Percentiles rank a stretch among this genome's conserved stretches.
Evolutionary conservation across 2,797 vertebrate species (phyloP).

Genomic region (Tympanoctomys barrerae): DNA sequence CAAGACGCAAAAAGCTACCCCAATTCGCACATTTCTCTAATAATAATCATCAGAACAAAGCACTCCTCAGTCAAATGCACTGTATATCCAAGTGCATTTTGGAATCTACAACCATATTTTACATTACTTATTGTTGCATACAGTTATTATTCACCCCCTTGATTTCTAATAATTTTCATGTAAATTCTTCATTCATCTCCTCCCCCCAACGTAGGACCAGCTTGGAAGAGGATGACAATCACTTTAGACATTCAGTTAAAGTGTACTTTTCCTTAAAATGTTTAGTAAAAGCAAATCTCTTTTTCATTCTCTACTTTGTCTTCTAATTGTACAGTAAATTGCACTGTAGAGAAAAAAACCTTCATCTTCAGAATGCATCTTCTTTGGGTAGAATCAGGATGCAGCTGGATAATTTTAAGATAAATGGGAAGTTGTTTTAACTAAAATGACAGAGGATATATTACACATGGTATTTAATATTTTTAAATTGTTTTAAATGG

Average conservation of each 20-base stretch:
- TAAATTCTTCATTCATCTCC: constrained; percentile 97
- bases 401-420: constrained; percentile 89
- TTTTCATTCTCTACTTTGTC: constrained; percentile 90
- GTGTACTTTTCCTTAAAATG: constrained; percentile 90
- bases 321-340: constrained; percentile 93
- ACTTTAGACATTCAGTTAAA: constrained; percentile 96
- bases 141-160: constrained; percentile 91
- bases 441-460: constrained; percentile 89
- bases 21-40: constrained; percentile 91
- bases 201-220: constrained; percentile 91
- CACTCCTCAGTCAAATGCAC: constrained; percentile 98
- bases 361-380: constrained; percentile 86
- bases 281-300: constrained; percentile 91
- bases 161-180: constrained; percentile 95
- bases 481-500: constrained; percentile 85
- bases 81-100: constrained; percentile 99
- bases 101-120: constrained; percentile 97
- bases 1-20: constrained; percentile 96
- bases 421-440: constrained; percentile 90
- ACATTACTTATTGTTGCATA: constrained; percentile 99
- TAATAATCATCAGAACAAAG: constrained; percentile 92
- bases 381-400: constrained; percentile 93
- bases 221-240: constrained; percentile 89
- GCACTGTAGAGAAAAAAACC: constrained; percentile 91
- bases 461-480: constrained; percentile 89